Conservation (phyloP, 2,888 invertebrate genomes). For the Lissocephala sabroskyi region DNA sequence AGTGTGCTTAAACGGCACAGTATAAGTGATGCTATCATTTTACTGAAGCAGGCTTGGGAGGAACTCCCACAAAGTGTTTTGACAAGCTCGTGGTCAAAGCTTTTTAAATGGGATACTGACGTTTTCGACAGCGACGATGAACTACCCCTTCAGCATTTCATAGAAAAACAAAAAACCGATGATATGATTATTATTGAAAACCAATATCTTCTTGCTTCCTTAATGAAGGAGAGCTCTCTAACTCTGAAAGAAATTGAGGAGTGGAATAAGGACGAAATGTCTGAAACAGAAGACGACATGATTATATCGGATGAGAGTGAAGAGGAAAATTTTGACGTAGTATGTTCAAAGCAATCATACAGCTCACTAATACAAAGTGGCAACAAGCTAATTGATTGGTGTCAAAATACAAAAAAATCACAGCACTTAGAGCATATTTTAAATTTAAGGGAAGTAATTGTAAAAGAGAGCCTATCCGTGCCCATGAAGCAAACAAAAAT, state of each 20-base stretch:
- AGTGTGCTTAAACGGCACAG: slow-evolving; percentile 10
- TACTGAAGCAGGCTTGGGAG: not conserved
- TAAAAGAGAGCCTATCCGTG: not conserved
- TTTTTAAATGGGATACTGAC: too few species aligned
- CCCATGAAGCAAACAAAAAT: not conserved
- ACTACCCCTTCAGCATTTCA: too few species aligned
- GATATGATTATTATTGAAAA: not conserved
- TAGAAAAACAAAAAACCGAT: not conserved
- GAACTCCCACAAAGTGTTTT: too few species aligned
- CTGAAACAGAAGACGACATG: not conserved
- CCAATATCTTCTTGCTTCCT: not conserved
- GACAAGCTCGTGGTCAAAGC: not conserved
- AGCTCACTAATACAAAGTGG: not conserved
- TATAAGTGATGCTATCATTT: not conserved
- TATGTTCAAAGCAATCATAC: not conserved
- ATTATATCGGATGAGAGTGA: not conserved
- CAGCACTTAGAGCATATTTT: too few species aligned
- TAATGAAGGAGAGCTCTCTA: not conserved
- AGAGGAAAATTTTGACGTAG: not conserved
- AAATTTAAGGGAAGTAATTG: not conserved
- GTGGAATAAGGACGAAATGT: not conserved
- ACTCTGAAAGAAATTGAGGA: not conserved
- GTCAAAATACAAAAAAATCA: too few species aligned
- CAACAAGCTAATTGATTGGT: too few species aligned
- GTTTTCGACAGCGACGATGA: too few species aligned